These are phyloP conservation scores for Helicolenus hilgendorfi DNA, from an alignment of 2,797 vertebrate species.

Conservation along the genomic window DNA sequence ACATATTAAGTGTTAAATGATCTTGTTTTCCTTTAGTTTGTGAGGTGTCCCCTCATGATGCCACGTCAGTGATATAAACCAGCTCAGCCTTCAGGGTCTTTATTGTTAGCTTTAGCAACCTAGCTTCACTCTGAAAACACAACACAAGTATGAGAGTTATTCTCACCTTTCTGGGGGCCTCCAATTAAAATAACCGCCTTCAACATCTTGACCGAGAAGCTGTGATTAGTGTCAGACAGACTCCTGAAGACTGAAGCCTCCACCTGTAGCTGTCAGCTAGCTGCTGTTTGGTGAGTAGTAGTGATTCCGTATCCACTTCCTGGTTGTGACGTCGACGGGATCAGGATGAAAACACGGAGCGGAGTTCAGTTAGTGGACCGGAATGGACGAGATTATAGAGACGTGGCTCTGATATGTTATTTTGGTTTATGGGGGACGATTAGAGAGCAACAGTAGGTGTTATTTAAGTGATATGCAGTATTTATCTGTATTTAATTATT, in stretches of 20 bases:
- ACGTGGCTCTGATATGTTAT: background rate
- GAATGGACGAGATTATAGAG: background rate
- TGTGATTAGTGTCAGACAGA: background rate
- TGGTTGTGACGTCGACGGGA: conserved; percentile 10
- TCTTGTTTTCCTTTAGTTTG: background rate
- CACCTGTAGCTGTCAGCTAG: background rate
- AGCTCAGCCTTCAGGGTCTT: background rate
- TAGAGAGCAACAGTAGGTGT: background rate
- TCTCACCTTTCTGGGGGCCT: conserved; percentile 96
- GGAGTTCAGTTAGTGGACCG: fast-evolving
- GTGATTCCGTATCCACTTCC: conserved; percentile 53
- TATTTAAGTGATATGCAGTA: background rate
- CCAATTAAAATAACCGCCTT: conserved; percentile 97
- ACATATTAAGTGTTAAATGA: fast-evolving
- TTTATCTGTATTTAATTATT: background rate
- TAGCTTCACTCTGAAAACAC: background rate
- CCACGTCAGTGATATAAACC: conserved; percentile 81
- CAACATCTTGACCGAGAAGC: conserved; percentile 86
- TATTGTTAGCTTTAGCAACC: conserved; percentile 40
- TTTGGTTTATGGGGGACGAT: background rate
- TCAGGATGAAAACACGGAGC: conserved; percentile 23
- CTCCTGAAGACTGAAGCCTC: background rate
- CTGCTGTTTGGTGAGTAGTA: background rate
- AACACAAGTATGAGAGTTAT: fast-evolving
- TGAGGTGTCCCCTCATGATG: background rate